These are phyloP conservation scores for Notolabrus celidotus DNA, from an alignment of 2,797 vertebrate species.

Conservation along the genomic window DNA sequence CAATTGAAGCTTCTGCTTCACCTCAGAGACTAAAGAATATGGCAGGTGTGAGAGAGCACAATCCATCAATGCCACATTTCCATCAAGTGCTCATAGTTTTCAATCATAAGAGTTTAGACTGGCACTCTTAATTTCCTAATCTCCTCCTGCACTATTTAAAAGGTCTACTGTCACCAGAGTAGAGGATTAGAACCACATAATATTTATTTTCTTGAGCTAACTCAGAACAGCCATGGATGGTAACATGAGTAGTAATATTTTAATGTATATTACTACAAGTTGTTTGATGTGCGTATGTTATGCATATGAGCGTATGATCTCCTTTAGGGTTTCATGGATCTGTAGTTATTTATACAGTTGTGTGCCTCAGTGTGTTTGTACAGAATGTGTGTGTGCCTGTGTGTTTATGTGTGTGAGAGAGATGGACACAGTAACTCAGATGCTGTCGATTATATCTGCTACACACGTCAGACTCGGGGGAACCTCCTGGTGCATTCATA, in stretches of 20 bases:
- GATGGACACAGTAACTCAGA: constrained; percentile 19
- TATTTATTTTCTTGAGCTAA: background rate
- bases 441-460: constrained; percentile 44
- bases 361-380: background rate
- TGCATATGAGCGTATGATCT: no score
- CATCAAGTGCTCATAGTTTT: background rate
- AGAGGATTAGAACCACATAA: background rate
- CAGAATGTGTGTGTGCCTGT: background rate
- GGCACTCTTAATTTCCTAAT: background rate
- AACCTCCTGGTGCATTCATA: constrained; percentile 42
- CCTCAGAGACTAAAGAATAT: no score
- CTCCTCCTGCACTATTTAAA: no score
- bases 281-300: no score
- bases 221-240: no score
- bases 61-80: no score
- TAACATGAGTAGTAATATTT: no score
- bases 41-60: no score
- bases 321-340: no score
- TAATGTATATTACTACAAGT: no score
- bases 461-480: constrained; percentile 19
- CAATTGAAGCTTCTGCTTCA: no score
- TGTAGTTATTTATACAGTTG: background rate
- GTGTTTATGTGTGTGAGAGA: background rate
- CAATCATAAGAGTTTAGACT: background rate
- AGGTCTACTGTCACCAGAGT: background rate